A percentile compares a stretch with the other conserved stretches of the same genome.
These are phyloP conservation scores for Plagiodera versicolora DNA, from an alignment of 2,888 invertebrate species.

Conservation along the genomic window DNA sequence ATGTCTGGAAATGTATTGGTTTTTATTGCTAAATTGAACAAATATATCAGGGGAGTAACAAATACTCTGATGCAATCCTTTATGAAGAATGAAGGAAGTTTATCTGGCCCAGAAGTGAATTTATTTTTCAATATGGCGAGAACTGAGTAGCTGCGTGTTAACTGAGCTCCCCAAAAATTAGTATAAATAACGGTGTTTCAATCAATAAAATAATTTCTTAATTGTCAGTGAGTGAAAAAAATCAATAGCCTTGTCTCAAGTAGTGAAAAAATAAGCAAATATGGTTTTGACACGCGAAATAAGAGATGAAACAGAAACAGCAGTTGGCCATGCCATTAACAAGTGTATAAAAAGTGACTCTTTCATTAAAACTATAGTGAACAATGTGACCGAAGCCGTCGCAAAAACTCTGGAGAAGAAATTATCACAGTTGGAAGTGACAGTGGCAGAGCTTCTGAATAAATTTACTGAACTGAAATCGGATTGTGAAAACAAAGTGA, in stretches of 20 bases:
- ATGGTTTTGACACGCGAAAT: not conserved
- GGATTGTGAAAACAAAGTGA: not conserved
- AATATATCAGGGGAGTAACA: too few species aligned
- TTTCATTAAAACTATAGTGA: slow-evolving; percentile 5
- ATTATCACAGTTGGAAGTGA: not conserved
- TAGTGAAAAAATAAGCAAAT: not conserved
- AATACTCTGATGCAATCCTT: too few species aligned
- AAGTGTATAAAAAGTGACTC: slow-evolving; percentile 9
- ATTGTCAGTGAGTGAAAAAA: too few species aligned
- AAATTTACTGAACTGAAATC: not conserved
- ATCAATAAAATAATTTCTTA: not conserved
- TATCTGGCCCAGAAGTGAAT: too few species aligned
- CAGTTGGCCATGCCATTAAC: not conserved
- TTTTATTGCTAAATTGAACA: too few species aligned
- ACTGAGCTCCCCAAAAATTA: slow-evolving; percentile 6
- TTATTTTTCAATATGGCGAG: too few species aligned
- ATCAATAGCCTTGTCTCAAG: not conserved
- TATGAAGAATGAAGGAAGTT: too few species aligned
- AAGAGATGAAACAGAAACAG: slow-evolving; percentile 1
- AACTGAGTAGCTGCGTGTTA: slow-evolving; percentile 6
- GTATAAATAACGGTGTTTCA: not conserved
- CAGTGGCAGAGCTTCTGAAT: not conserved
- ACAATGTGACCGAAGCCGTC: slow-evolving; percentile 5
- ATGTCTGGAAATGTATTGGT: too few species aligned
- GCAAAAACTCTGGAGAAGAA: slow-evolving; percentile 1